These are phyloP conservation scores for Drosophila buzzatii DNA, from an alignment of 2,888 invertebrate species.

Conservation along the genomic window DNA sequence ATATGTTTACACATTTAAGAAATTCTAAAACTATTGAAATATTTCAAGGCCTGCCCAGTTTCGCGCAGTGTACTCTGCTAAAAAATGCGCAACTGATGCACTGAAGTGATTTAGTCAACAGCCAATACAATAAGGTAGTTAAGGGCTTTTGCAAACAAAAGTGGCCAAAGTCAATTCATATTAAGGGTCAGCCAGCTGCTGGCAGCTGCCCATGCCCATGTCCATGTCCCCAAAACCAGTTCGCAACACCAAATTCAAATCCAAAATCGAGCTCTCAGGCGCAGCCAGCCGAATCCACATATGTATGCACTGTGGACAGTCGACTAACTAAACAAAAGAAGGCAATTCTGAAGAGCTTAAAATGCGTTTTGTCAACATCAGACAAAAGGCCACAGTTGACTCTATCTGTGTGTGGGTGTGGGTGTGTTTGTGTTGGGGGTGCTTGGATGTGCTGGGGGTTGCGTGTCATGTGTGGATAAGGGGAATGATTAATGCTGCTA, in stretches of 20 bases:
- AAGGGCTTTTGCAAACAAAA: constrained; percentile 52
- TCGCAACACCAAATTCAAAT: constrained; percentile 24
- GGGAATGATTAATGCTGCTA: constrained; percentile 77
- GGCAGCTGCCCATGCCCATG: background rate
- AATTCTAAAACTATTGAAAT: background rate
- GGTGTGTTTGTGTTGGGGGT: constrained; percentile 1
- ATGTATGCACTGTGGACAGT: constrained; percentile 32
- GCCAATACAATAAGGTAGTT: constrained; percentile 43
- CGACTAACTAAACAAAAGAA: constrained; percentile 71
- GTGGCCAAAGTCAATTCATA: constrained; percentile 39
- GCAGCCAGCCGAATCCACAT: constrained; percentile 9
- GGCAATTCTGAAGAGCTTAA: constrained; percentile 77
- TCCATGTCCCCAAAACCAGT: constrained; percentile 1
- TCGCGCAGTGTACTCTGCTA: constrained; percentile 15
- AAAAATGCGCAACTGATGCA: constrained; percentile 36
- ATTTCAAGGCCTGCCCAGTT: background rate
- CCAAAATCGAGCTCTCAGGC: constrained; percentile 48
- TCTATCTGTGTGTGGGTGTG: background rate
- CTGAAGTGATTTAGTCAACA: constrained; percentile 40
- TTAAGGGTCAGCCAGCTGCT: constrained; percentile 26
- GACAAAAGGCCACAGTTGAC: constrained; percentile 37
- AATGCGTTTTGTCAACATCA: constrained; percentile 83
- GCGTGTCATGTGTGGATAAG: constrained; percentile 46
- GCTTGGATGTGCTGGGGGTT: constrained; percentile 1
- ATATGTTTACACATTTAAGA: background rate